Evolutionary conservation across 2,113 vertebrate genomes (phyloP).

Genomic region (Podiceps cristatus): DNA sequence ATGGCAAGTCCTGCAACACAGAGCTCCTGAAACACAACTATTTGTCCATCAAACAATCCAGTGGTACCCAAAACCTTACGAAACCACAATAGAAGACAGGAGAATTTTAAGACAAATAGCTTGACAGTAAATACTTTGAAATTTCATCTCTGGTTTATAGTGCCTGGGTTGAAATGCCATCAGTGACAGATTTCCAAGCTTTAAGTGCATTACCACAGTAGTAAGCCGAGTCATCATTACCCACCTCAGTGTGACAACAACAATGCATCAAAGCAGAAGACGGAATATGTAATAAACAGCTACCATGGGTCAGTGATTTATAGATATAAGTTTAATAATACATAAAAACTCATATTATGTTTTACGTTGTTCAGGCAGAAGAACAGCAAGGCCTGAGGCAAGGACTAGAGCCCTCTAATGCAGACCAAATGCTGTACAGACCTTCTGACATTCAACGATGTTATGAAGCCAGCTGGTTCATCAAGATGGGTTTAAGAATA

Average conservation of each 20-base stretch:
- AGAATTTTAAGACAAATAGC: background rate
- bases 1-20: background rate
- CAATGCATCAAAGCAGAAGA: slow-evolving; percentile 58
- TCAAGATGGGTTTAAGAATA: background rate
- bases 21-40: background rate
- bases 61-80: background rate
- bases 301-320: slow-evolving; percentile 51
- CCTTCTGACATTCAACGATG: background rate
- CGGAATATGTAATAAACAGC: slow-evolving; percentile 40
- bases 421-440: background rate
- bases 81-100: background rate
- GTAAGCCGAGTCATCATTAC: slow-evolving; percentile 45
- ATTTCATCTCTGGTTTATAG: slow-evolving; percentile 17
- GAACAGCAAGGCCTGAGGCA: background rate
- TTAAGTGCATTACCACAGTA: slow-evolving; percentile 46
- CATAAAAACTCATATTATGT: background rate
- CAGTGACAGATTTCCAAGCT: slow-evolving; percentile 46
- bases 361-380: slow-evolving; percentile 1
- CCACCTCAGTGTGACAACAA: slow-evolving; percentile 46
- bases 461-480: background rate
- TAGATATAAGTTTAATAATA: slow-evolving; percentile 39
- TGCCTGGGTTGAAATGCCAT: background rate
- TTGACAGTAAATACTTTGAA: slow-evolving; percentile 24
- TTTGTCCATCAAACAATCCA: background rate
- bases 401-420: background rate